Conservation (phyloP, 1,140 invertebrate species). For the Phymorhynchus buccinoides region DNA sequence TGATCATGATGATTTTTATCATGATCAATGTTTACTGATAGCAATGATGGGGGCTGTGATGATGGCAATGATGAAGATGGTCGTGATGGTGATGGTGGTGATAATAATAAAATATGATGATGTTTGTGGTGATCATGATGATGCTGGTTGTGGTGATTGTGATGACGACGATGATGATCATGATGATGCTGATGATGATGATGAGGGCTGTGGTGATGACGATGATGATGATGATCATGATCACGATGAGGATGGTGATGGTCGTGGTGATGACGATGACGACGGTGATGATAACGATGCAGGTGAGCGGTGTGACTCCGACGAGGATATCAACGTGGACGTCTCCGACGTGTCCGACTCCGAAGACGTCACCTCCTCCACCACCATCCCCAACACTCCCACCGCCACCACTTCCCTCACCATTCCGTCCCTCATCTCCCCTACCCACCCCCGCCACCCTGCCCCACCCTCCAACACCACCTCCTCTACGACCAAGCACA, state of each 20-base stretch:
- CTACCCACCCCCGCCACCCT: neutral
- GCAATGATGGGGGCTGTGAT: no score
- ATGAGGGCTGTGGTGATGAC: neutral
- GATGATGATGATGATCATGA: neutral
- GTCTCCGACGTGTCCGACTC: slow-evolving; percentile 49
- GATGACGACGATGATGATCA: no score
- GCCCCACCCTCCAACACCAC: neutral
- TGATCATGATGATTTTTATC: no score
- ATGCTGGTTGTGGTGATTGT: no score
- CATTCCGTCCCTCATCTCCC: slow-evolving; percentile 7
- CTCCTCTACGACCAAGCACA: slow-evolving; percentile 25
- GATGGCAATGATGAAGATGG: no score
- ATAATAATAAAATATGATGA: no score
- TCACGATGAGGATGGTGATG: neutral
- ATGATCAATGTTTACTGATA: no score
- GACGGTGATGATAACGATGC: neutral
- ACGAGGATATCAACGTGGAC: slow-evolving; percentile 48
- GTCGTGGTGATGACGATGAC: neutral
- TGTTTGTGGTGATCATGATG: no score
- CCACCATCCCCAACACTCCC: slow-evolving; percentile 11
- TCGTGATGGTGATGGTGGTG: no score
- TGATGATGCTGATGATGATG: neutral
- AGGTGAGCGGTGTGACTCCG: slow-evolving; percentile 15
- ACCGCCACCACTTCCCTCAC: slow-evolving; percentile 4
- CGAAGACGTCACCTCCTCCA: slow-evolving; percentile 31